These are phyloP conservation scores for Dynastes grantii DNA, from an alignment of 2,888 invertebrate species.

Conservation along the genomic window DNA sequence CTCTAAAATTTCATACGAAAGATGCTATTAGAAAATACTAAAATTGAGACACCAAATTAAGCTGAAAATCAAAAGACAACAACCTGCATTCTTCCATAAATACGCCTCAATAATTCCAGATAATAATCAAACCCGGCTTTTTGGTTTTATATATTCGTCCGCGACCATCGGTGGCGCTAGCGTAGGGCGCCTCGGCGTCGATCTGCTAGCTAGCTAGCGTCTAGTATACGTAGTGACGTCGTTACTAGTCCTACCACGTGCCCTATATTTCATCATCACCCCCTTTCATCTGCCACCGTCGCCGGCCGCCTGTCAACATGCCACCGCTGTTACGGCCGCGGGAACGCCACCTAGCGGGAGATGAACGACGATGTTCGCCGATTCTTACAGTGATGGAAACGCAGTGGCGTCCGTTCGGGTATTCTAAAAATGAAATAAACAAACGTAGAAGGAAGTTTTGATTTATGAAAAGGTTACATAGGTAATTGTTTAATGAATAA, in stretches of 20 bases:
- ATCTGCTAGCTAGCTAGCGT: constrained; percentile 63
- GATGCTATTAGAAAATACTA: too few relatives aligned
- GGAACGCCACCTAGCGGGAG: too few relatives aligned
- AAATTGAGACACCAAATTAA: too few relatives aligned
- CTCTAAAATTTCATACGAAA: too few relatives aligned
- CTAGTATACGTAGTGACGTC: constrained; percentile 73
- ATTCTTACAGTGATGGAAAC: constrained; percentile 1
- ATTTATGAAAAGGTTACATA: too few relatives aligned
- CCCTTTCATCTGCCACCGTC: constrained; percentile 64
- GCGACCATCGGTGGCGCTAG: constrained; percentile 7
- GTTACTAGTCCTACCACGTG: constrained; percentile 83
- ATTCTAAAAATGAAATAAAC: too few relatives aligned
- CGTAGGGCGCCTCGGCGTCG: constrained; percentile 69
- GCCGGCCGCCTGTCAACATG: constrained; percentile 60
- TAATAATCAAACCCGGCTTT: too few relatives aligned
- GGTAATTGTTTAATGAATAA: too few relatives aligned
- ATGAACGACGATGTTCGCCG: neutral
- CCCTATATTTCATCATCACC: constrained; percentile 83
- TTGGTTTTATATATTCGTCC: neutral
- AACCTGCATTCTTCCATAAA: too few relatives aligned
- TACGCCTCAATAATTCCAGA: too few relatives aligned
- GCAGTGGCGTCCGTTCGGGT: neutral
- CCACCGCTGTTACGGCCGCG: neutral
- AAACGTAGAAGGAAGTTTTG: too few relatives aligned
- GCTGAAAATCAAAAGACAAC: too few relatives aligned